phyloP scores from a whole-genome alignment of 2,797 vertebrate genomes.

The Carcharodon carcharias region DNA sequence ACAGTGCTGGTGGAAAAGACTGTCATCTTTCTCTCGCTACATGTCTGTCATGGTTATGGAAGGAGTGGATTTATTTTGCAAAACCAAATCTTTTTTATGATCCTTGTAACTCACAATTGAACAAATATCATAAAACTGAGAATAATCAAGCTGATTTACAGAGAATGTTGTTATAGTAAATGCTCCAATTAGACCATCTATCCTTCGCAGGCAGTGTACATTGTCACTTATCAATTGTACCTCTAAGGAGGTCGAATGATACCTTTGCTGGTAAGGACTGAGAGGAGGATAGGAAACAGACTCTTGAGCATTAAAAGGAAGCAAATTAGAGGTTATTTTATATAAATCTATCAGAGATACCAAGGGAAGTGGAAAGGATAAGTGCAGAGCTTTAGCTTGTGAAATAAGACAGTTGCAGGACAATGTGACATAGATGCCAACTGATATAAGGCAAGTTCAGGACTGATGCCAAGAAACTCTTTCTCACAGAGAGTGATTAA shows the following conservation, averaged over 20 bases:
- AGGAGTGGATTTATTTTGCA: background rate
- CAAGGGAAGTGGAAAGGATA: background rate
- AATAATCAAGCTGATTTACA: background rate
- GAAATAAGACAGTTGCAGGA: background rate
- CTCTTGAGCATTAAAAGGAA: background rate
- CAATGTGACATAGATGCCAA: background rate
- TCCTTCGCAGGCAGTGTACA: background rate
- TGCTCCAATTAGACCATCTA: background rate
- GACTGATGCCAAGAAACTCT: background rate
- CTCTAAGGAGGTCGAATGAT: background rate
- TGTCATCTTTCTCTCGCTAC: background rate
- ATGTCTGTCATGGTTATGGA: background rate
- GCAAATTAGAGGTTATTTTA: background rate
- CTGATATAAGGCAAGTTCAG: background rate
- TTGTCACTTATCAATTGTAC: background rate
- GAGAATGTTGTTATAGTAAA: background rate
- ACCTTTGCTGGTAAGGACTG: background rate
- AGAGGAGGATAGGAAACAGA: background rate
- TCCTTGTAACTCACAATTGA: background rate
- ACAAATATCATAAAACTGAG: background rate
- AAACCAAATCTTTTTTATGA: background rate
- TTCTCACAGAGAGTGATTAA: background rate
- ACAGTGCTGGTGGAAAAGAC: background rate
- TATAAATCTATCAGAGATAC: background rate
- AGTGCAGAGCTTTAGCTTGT: background rate